Evolutionary conservation across 2,113 vertebrate genomes (phyloP), one percentile per base, ranked within the genome.

Genomic region (Hirundichthys speculiger): DNA sequence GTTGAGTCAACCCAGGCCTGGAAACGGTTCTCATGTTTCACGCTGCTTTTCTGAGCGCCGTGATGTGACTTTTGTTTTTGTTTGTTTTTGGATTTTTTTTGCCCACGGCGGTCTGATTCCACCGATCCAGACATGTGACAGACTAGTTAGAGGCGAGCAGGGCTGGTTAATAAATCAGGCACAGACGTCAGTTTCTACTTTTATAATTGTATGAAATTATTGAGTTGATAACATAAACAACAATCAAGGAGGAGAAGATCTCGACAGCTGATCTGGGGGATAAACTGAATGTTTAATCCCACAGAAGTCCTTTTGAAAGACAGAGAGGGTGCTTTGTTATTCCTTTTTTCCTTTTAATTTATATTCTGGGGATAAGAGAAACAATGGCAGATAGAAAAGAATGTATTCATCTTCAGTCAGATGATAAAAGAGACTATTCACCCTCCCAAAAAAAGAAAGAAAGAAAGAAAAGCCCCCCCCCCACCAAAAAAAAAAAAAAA

Each of bases 1-100:
- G 58, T 83, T 83, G 75, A 90, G 59, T 83, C 80, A 75, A 61
- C 72, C 56, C 13, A 30, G 61, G 18, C 2, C 45, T 80, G 78
- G 54, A 83, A 65, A 79, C 48, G 66, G 79, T 79, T 87, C 85
- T 61, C 76, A 75, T 82, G 79, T 18, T 19, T 65, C 83, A 84
- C 18, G 22, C 54, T 43, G 73, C 49, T 82, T 82, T 84, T 71
- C 73, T 50, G 13, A 8, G 15, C 6, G 40, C 18, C 25, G 25
- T 22, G 12, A 34, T 47, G 62, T 15, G 27, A 64, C 38, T 59
- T 56, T 39, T 58, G 40, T 60, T 43, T 40, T 43, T 43, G 15
- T 34, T 52, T 15, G 6, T 22, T 24, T 13, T 22, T 34, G 7
- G 8, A 1, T 34, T 10, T 49, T 24, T 21, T 15, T 16, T 46